These are phyloP conservation scores for Dolomedes plantarius DNA, from an alignment of 2,888 invertebrate genomes.

Conservation along the genomic window DNA sequence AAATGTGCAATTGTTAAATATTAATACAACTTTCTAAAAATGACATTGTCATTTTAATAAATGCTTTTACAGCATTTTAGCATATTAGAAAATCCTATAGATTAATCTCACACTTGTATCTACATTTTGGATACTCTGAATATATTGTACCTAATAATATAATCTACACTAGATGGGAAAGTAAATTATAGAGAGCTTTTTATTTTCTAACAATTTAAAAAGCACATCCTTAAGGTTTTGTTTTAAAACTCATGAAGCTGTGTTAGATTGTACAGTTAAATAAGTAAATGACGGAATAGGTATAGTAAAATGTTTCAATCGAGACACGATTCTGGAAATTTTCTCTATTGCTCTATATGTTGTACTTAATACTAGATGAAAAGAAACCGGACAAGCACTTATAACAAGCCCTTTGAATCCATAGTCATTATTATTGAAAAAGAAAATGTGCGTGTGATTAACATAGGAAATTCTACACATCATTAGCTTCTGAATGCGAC, in stretches of 20 bases:
- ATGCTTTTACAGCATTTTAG: slow-evolving; percentile 45
- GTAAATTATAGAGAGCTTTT: not conserved
- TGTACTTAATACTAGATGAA: slow-evolving; percentile 9
- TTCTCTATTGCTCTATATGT: slow-evolving; percentile 58
- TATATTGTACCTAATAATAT: slow-evolving; percentile 26
- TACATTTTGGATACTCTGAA: slow-evolving; percentile 51
- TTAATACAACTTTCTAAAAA: not conserved
- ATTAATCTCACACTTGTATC: slow-evolving; percentile 31
- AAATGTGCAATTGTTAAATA: not conserved
- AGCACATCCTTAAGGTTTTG: not conserved
- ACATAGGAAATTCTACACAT: not conserved
- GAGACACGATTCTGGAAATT: slow-evolving; percentile 47
- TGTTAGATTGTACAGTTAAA: slow-evolving; percentile 24
- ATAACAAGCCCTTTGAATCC: not conserved
- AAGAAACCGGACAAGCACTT: not conserved
- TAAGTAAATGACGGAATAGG: slow-evolving; percentile 33
- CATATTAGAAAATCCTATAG: slow-evolving; percentile 23
- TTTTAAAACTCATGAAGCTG: slow-evolving; percentile 3
- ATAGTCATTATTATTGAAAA: not conserved
- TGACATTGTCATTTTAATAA: slow-evolving; percentile 2
- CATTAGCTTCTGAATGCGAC: slow-evolving; percentile 3
- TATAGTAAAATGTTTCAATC: slow-evolving; percentile 28
- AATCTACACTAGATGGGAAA: not conserved
- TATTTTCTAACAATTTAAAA: not conserved
- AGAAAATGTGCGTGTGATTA: not conserved